These are phyloP conservation scores for Zosterops hypoxanthus DNA, from an alignment of 2,113 vertebrate species.

Conservation along the genomic window DNA sequence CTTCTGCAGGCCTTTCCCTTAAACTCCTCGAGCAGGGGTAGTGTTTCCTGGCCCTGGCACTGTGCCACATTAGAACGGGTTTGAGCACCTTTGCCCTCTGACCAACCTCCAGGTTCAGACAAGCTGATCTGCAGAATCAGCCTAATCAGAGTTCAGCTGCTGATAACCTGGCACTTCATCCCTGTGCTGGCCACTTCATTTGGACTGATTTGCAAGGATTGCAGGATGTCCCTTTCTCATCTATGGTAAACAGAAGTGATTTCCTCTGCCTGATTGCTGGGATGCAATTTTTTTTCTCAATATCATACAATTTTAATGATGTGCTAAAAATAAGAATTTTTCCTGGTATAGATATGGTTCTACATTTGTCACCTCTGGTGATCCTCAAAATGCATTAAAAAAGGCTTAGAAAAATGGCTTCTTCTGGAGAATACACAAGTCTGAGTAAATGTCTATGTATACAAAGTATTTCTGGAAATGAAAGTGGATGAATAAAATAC, in stretches of 20 bases:
- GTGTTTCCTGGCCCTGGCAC: neutral
- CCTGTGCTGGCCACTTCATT: neutral
- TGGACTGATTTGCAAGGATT: neutral
- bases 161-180: neutral
- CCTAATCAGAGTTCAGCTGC: neutral
- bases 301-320: neutral
- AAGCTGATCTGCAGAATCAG: slow-evolving; percentile 3
- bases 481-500: slow-evolving; percentile 71
- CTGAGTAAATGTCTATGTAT: slow-evolving; percentile 70
- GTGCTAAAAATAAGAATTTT: slow-evolving; percentile 1
- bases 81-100: slow-evolving; percentile 38
- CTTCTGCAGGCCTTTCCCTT: slow-evolving; percentile 33
- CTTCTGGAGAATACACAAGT: slow-evolving; percentile 61
- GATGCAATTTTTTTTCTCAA: neutral
- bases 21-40: neutral
- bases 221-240: neutral
- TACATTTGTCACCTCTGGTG: slow-evolving; percentile 22
- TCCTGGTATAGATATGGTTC: neutral
- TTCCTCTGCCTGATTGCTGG: neutral
- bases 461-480: slow-evolving; percentile 68
- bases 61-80: neutral
- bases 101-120: neutral
- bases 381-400: slow-evolving; percentile 68
- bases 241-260: neutral
- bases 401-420: slow-evolving; percentile 63